These are phyloP conservation scores for Penaeus japonicus DNA, from an alignment of 1,140 invertebrate species.

Conservation along the genomic window DNA sequence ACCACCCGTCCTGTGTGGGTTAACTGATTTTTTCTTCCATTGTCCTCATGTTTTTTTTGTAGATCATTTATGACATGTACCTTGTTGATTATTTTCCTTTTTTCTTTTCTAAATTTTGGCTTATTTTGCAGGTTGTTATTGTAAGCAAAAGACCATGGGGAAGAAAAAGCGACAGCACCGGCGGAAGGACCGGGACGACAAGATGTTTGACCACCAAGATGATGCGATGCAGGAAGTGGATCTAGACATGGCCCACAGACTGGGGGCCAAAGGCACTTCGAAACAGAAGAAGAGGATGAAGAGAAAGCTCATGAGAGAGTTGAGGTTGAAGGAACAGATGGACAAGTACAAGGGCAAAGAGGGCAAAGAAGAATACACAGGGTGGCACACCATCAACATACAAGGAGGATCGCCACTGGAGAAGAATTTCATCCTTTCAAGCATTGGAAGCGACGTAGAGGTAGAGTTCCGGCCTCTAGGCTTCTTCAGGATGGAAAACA, in stretches of 20 bases:
- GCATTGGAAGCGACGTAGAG: conserved; percentile 34
- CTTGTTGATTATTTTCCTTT: background rate
- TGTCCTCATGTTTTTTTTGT: too few species aligned
- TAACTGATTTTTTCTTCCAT: too few species aligned
- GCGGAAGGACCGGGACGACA: background rate
- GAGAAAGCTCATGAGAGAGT: background rate
- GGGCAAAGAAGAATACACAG: background rate
- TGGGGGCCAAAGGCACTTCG: conserved; percentile 9
- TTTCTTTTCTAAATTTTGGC: background rate
- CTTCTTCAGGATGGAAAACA: conserved; percentile 34
- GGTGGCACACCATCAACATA: conserved; percentile 33
- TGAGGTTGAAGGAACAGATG: background rate
- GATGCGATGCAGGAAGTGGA: conserved; percentile 2
- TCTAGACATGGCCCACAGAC: background rate
- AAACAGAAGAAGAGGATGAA: conserved; percentile 30
- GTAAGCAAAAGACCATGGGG: conserved; percentile 3
- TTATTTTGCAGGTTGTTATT: background rate
- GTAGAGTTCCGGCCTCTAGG: conserved; percentile 35
- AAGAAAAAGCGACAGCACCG: background rate
- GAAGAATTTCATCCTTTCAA: conserved; percentile 34
- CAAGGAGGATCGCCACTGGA: background rate
- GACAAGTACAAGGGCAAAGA: background rate
- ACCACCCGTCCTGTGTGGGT: too few species aligned
- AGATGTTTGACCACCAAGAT: background rate
- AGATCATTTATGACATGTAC: background rate